These are phyloP conservation scores for Cephonodes hylas DNA, from an alignment of 2,888 invertebrate genomes.

Conservation along the genomic window DNA sequence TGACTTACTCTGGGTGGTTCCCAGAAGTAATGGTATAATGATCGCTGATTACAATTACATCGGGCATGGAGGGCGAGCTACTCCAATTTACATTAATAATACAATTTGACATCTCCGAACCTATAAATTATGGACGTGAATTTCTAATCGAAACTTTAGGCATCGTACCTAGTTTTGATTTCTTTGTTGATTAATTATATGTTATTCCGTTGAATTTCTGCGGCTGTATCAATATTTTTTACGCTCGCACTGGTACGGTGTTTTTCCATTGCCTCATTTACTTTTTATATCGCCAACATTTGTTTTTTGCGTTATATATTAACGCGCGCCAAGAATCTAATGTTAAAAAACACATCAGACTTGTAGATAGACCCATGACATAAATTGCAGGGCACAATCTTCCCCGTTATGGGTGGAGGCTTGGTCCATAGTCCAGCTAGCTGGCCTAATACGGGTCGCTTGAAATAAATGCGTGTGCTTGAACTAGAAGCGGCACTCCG, in stretches of 20 bases:
- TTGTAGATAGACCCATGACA: neutral
- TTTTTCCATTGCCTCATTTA: constrained; percentile 3
- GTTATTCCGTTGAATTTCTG: neutral
- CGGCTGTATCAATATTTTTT: neutral
- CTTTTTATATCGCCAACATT: neutral
- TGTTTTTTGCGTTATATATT: neutral
- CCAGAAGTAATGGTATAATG: constrained; percentile 51
- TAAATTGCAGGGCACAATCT: neutral
- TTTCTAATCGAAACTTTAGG: neutral
- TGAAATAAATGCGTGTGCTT: neutral
- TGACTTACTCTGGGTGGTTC: constrained; percentile 66
- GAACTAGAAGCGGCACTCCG: neutral
- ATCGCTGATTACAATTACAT: constrained; percentile 44
- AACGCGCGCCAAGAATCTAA: neutral
- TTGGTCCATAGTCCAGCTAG: neutral
- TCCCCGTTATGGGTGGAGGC: neutral
- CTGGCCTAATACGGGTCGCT: neutral
- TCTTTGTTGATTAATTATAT: neutral
- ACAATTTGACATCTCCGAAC: neutral
- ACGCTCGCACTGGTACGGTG: neutral
- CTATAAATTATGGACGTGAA: neutral
- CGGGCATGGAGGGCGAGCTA: neutral
- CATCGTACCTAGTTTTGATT: too few species aligned
- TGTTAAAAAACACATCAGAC: neutral
- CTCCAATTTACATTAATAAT: constrained; percentile 10